Conservation (phyloP, 2,888 invertebrate species). For the Lasioglossum vierecki region DNA sequence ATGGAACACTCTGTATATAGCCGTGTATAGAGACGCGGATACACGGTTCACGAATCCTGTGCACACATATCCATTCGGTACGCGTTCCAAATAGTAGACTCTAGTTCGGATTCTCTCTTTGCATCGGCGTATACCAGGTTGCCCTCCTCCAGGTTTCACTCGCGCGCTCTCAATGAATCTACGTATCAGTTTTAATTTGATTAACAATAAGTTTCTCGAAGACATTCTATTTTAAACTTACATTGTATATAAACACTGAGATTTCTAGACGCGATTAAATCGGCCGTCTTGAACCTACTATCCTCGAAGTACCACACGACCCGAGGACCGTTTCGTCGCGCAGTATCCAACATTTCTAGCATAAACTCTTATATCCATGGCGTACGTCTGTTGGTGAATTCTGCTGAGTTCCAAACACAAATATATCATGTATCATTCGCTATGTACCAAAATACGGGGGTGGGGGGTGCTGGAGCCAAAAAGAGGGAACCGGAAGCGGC, state of each 20-base stretch:
- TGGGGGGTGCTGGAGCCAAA: background rate
- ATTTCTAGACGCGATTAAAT: slow-evolving; percentile 30
- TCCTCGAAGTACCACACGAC: slow-evolving; percentile 14
- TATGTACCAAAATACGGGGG: slow-evolving; percentile 5
- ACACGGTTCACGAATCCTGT: background rate
- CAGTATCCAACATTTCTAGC: slow-evolving; percentile 24
- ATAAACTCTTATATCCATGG: slow-evolving; percentile 14
- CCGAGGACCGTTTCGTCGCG: slow-evolving; percentile 11
- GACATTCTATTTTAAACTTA: background rate
- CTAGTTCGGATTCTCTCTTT: background rate
- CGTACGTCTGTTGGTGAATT: slow-evolving; percentile 23
- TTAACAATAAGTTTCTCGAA: background rate
- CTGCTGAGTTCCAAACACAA: slow-evolving; percentile 34
- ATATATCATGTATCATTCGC: slow-evolving; percentile 25
- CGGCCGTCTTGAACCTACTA: background rate
- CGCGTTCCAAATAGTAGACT: background rate
- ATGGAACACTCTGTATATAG: too few relatives aligned
- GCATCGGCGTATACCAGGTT: background rate
- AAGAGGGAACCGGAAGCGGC: background rate
- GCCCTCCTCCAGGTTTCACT: background rate
- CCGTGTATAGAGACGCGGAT: background rate
- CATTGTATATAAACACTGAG: too few relatives aligned
- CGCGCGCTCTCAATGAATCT: background rate
- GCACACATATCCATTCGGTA: background rate
- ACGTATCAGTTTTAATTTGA: background rate